phyloP scores from a whole-genome alignment of 1,140 invertebrate species.

The Drosophila neocordata region DNA sequence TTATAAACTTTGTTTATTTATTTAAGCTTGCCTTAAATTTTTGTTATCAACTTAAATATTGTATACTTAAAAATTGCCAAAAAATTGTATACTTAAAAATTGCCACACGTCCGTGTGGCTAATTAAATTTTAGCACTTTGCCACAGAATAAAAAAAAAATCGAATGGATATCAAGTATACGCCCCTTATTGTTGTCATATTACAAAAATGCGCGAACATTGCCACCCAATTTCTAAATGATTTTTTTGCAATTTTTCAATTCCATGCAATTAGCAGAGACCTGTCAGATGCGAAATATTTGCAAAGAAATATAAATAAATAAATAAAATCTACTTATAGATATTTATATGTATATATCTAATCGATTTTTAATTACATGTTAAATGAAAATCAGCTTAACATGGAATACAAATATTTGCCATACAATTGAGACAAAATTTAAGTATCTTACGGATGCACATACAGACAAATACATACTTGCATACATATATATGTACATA shows the following conservation, averaged over 20 bases:
- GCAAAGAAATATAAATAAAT: background rate
- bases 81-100: too few species aligned
- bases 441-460: conserved; percentile 30
- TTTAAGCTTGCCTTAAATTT: too few species aligned
- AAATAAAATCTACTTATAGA: conserved; percentile 2
- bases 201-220: background rate
- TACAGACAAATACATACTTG: conserved; percentile 12
- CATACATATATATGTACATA: background rate
- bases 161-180: conserved; percentile 25
- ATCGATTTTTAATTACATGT: conserved; percentile 61
- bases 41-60: too few species aligned
- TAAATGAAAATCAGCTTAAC: conserved; percentile 56
- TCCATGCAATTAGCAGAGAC: conserved; percentile 45
- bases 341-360: conserved; percentile 13
- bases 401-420: conserved; percentile 40
- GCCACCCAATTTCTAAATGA: conserved; percentile 22
- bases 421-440: conserved; percentile 26
- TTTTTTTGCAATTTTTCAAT: conserved; percentile 26
- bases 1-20: too few species aligned
- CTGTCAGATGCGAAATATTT: conserved; percentile 32
- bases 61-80: too few species aligned
- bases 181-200: conserved; percentile 25
- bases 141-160: background rate
- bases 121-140: background rate
- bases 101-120: background rate